phyloP scores from a whole-genome alignment of 2,888 invertebrate genomes.

The Eretmocerus hayati region DNA sequence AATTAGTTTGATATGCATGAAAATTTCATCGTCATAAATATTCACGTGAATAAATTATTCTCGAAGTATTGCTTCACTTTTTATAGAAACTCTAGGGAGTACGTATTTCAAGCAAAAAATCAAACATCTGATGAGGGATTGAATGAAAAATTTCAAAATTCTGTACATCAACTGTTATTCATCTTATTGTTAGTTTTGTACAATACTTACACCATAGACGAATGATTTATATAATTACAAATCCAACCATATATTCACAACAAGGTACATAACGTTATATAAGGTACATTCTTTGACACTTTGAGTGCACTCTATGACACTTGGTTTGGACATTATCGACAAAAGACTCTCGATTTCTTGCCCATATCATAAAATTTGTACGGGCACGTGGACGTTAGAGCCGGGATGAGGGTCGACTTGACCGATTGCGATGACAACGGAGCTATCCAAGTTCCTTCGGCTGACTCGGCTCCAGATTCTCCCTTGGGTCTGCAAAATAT shows the following conservation, averaged over 20 bases:
- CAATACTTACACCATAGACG: conserved; percentile 14
- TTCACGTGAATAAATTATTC: too few species aligned
- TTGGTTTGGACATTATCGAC: conserved; percentile 24
- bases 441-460: conserved; percentile 38
- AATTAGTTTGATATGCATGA: too few species aligned
- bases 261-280: conserved; percentile 20
- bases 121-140: too few species aligned
- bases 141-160: too few species aligned
- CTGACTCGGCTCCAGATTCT: conserved; percentile 22
- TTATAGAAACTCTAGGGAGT: too few species aligned
- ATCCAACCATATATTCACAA: too few species aligned
- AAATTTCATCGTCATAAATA: too few species aligned
- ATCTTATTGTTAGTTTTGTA: conserved; percentile 22
- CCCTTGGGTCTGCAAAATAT: conserved; percentile 32
- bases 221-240: conserved; percentile 13
- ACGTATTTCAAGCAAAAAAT: too few species aligned
- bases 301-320: conserved; percentile 3
- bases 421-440: conserved; percentile 36
- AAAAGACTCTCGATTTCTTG: conserved; percentile 32
- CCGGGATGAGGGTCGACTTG: conserved; percentile 36
- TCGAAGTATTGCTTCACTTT: too few species aligned
- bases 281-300: conserved; percentile 19
- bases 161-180: too few species aligned
- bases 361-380: conserved; percentile 35
- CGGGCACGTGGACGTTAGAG: conserved; percentile 36